Evolutionary conservation across 2,113 vertebrate species (phyloP), one percentile per base, ranked within the genome.

Genomic region (Antidorcas marsupialis): DNA sequence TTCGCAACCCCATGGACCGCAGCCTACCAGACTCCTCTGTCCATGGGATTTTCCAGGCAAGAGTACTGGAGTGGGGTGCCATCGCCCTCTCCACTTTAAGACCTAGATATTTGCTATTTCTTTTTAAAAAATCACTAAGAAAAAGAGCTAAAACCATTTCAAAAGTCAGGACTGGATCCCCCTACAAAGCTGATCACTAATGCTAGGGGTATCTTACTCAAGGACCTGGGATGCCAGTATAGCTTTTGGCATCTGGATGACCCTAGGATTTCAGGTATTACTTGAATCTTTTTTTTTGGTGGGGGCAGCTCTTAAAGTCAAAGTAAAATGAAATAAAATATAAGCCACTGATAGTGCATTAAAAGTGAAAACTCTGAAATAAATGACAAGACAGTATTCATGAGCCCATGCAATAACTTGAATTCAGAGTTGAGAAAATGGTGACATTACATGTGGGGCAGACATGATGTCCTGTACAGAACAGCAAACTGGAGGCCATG

Each of bases 291-390:
- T 60, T n/a, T 95, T 87, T 91, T 62, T 79, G 50, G 78, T 13
- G 23, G 36, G 39, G 23, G 12, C 19, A 39, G 92, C 28, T 87
- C 12, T 12, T 83, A 52, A 97, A 55, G 17, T 82, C 25, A 93
- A 98, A 96, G 74, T 85, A 74, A 95, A 91, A 91, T 45, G 91
- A 98, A 96, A 89, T 82, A 79, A 95, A 94, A 89, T 39, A 23
- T 6, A 97, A 93, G 57, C n/a, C 33, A 62, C 21, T 14, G 5
- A 74, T 47, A 43, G n/a, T 64, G 86, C 27, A 55, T 89, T 78
- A 78, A 30, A 59, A 52, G 21, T 13, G 2, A 47, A 79, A 55
- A 82, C 50, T 88, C 2, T 89, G 50, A 67, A 33, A 43, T 43
- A 92, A 92, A 93, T 57, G 36, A 33, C 2, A 27, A 13, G 36